phyloP scores from a whole-genome alignment of 2,888 invertebrate genomes.

The Macrosoma leucophasiata region DNA sequence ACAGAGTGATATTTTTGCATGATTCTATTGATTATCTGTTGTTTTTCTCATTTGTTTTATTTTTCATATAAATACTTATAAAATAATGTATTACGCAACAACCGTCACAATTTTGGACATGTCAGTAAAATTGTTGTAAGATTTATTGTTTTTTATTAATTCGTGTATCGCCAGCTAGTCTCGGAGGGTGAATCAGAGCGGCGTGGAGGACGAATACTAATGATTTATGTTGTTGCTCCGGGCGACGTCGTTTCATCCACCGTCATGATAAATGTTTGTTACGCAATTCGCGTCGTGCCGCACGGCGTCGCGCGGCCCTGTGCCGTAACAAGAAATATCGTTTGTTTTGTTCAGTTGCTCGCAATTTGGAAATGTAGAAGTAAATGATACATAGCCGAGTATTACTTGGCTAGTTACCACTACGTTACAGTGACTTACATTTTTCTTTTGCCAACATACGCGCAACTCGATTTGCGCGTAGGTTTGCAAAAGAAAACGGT shows the following conservation, averaged over 20 bases:
- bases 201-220: constrained; percentile 35
- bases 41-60: no score
- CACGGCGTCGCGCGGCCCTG: constrained; percentile 1
- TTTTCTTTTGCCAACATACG: no score
- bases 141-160: constrained; percentile 23
- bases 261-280: constrained; percentile 53
- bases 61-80: no score
- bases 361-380: no score
- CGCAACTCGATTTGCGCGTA: no score
- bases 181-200: constrained; percentile 38
- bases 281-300: constrained; percentile 31
- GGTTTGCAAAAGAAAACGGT: no score
- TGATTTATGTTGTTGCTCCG: constrained; percentile 57
- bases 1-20: no score
- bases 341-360: constrained; percentile 1
- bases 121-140: no score
- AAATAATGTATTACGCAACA: no score
- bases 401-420: not conserved
- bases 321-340: constrained; percentile 2
- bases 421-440: constrained; percentile 4
- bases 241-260: constrained; percentile 46
- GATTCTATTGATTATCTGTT: no score
- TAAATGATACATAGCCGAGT: not conserved
- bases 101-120: no score
- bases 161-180: constrained; percentile 8